phyloP scores from a whole-genome alignment of 2,113 vertebrate genomes.

The Indicator indicator region DNA sequence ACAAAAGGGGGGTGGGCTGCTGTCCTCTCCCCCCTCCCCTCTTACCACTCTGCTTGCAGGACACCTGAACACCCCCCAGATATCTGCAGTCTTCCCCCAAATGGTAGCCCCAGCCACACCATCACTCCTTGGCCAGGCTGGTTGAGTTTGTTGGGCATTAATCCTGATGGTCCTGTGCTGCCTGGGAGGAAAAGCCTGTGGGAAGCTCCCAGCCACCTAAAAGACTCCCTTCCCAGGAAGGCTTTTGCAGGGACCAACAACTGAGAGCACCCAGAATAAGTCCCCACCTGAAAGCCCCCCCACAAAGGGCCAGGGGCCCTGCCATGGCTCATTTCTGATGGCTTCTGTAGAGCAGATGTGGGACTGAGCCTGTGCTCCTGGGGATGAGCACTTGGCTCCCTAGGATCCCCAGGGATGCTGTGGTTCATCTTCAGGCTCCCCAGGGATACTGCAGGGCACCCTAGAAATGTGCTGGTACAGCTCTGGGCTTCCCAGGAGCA shows the following conservation, averaged over 20 bases:
- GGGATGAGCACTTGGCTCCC: accelerated
- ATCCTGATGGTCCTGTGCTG: accelerated
- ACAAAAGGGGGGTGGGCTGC: neutral
- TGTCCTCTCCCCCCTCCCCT: neutral
- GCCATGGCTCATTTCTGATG: accelerated
- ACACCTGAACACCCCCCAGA: neutral
- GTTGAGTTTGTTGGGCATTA: neutral
- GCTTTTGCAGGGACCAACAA: neutral
- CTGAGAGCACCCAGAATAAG: too few species aligned
- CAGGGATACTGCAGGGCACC: neutral
- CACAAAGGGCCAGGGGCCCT: accelerated
- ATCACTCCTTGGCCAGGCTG: neutral
- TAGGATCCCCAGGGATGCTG: accelerated
- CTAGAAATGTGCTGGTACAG: neutral
- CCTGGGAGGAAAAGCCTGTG: accelerated
- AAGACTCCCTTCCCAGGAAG: neutral
- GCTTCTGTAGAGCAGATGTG: neutral
- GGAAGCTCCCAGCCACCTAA: accelerated
- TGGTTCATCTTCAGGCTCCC: neutral
- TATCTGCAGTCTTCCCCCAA: neutral
- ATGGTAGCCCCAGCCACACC: neutral
- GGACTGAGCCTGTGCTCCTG: neutral
- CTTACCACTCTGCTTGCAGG: accelerated
- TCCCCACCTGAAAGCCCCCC: accelerated
- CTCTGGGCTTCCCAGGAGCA: too few species aligned